Conservation (phyloP, 2,113 vertebrate species). For the Tychaedon coryphoeus region DNA sequence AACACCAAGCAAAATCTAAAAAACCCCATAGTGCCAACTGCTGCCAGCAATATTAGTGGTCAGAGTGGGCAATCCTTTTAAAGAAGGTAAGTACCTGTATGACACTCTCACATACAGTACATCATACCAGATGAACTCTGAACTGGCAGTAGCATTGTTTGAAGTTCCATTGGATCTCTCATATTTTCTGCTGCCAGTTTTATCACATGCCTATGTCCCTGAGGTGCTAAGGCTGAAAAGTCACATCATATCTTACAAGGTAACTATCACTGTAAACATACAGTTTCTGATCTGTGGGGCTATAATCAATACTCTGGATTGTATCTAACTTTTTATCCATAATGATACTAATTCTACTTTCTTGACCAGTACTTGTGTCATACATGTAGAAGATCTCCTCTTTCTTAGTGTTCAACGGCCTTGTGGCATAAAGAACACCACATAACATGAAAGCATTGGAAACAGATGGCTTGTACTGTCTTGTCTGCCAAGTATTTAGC, state of each 20-base stretch:
- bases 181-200: background rate
- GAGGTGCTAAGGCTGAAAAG: conserved; percentile 10
- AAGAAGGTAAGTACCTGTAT: background rate
- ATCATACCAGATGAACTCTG: background rate
- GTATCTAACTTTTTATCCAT: conserved; percentile 72
- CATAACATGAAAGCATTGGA: conserved; percentile 93
- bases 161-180: background rate
- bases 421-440: conserved; percentile 88
- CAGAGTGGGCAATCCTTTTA: background rate
- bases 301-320: conserved; percentile 75
- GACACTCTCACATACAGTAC: background rate
- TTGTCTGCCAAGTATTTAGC: conserved; percentile 88
- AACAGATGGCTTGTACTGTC: conserved; percentile 78
- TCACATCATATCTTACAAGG: conserved; percentile 63
- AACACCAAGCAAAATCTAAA: background rate
- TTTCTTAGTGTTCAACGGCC: conserved; percentile 66
- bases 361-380: conserved; percentile 77
- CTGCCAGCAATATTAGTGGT: background rate
- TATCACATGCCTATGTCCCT: background rate
- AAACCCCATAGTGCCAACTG: background rate
- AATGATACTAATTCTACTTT: conserved; percentile 45
- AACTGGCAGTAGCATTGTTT: background rate
- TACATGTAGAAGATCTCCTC: conserved; percentile 92
- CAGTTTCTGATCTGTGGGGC: conserved; percentile 72
- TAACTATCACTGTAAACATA: conserved; percentile 75